Percentiles rank a stretch among this genome's conserved stretches.
phyloP scores from a whole-genome alignment of 1,140 invertebrate genomes.

The Dendrolimus punctatus region DNA sequence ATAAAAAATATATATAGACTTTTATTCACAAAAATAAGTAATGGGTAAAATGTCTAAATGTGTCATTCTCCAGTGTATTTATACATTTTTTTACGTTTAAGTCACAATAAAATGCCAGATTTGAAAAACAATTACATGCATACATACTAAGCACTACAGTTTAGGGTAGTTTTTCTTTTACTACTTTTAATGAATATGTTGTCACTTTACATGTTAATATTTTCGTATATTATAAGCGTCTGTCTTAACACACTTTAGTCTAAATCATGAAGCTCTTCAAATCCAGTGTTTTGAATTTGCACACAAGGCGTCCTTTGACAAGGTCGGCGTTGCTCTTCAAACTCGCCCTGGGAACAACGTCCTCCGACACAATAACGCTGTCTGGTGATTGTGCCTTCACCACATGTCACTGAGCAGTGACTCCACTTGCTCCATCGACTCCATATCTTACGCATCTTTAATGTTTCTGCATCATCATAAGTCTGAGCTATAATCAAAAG shows the following conservation, averaged over 20 bases:
- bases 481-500: conserved; percentile 7
- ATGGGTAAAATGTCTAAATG: too few relatives aligned
- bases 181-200: too few relatives aligned
- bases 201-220: too few relatives aligned
- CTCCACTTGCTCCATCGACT: conserved; percentile 62
- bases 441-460: conserved; percentile 45
- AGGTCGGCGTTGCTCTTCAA: conserved; percentile 41
- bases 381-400: conserved; percentile 28
- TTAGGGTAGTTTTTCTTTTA: too few relatives aligned
- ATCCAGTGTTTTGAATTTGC: conserved; percentile 1
- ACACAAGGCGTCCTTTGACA: conserved; percentile 31
- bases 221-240: too few relatives aligned
- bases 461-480: conserved; percentile 17
- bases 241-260: conserved; percentile 11
- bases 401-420: conserved; percentile 46
- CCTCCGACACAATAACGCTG: conserved; percentile 41
- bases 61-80: too few relatives aligned
- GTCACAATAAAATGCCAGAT: too few relatives aligned
- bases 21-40: too few relatives aligned
- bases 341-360: conserved; percentile 42
- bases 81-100: too few relatives aligned
- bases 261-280: conserved; percentile 19
- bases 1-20: too few relatives aligned
- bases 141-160: too few relatives aligned
- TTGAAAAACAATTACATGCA: too few relatives aligned